A percentile compares a stretch with the other conserved stretches of the same genome.
These are phyloP conservation scores for Onychostruthus taczanowskii DNA, from an alignment of 2,113 vertebrate genomes.

Conservation along the genomic window DNA sequence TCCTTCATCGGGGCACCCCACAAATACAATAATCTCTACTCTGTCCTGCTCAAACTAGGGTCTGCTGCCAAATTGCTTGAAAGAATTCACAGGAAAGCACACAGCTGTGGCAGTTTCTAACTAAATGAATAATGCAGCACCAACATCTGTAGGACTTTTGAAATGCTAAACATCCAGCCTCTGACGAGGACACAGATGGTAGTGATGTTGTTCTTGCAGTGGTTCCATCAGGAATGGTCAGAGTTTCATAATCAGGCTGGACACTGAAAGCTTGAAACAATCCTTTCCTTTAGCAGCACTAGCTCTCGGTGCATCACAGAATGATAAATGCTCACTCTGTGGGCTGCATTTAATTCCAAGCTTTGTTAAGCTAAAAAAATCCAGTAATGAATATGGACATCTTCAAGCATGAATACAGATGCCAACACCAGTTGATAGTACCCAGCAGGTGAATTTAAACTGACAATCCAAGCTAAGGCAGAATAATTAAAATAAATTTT, in stretches of 20 bases:
- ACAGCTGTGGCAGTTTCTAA: constrained; percentile 46
- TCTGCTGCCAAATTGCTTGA: constrained; percentile 54
- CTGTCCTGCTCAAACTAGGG: constrained; percentile 25
- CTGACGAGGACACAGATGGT: constrained; percentile 33
- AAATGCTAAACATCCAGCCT: constrained; percentile 54
- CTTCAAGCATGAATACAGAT: constrained; percentile 32
- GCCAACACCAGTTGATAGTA: constrained; percentile 4
- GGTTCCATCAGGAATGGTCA: background rate
- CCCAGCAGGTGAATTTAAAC: constrained; percentile 27
- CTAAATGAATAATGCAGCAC: constrained; percentile 62
- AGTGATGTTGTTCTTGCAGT: constrained; percentile 5
- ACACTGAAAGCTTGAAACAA: constrained; percentile 26
- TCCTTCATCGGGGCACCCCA: too few species aligned
- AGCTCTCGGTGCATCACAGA: background rate
- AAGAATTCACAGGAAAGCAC: constrained; percentile 44
- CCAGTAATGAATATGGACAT: constrained; percentile 33
- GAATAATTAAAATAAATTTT: constrained; percentile 54
- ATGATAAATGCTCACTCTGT: constrained; percentile 38
- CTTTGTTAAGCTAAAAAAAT: constrained; percentile 57
- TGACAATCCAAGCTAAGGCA: constrained; percentile 15
- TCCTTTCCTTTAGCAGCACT: background rate
- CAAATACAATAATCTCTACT: background rate
- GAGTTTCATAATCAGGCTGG: constrained; percentile 1
- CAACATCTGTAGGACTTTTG: constrained; percentile 65
- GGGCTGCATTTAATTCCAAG: constrained; percentile 52